Evolutionary conservation across 2,888 invertebrate genomes (phyloP).

Genomic region (Nebria brevicollis): DNA sequence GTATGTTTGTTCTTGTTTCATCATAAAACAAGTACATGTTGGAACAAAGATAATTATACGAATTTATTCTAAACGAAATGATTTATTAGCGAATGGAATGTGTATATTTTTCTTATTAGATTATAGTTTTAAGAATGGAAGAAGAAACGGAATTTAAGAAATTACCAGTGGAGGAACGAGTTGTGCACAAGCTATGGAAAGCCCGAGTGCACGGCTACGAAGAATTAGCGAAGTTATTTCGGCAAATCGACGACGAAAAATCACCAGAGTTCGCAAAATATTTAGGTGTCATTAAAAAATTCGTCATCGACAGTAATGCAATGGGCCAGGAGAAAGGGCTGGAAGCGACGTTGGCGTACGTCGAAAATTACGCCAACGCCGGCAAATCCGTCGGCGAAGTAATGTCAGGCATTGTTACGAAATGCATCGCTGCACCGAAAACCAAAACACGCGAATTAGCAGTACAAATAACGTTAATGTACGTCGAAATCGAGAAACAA

Average conservation of each 20-base stretch:
- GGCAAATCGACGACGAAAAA: slow-evolving; percentile 90
- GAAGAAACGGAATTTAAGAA: slow-evolving; percentile 90
- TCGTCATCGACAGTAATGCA: slow-evolving; percentile 93
- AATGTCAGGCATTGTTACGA: slow-evolving; percentile 78
- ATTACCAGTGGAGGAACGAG: slow-evolving; percentile 88
- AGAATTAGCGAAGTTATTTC: slow-evolving; percentile 89
- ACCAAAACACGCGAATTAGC: slow-evolving; percentile 92
- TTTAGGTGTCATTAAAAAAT: slow-evolving; percentile 90
- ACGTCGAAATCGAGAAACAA: slow-evolving; percentile 94
- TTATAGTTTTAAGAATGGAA: slow-evolving; percentile 54
- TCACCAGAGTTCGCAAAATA: slow-evolving; percentile 94
- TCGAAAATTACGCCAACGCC: slow-evolving; percentile 89
- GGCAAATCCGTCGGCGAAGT: slow-evolving; percentile 92
- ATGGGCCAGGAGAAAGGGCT: slow-evolving; percentile 95
- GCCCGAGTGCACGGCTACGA: slow-evolving; percentile 94
- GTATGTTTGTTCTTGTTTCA: not conserved
- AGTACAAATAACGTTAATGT: slow-evolving; percentile 90
- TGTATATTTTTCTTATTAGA: not conserved
- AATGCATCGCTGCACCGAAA: slow-evolving; percentile 92
- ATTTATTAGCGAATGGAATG: too few species aligned
- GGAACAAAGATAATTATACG: too few species aligned
- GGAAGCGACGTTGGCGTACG: slow-evolving; percentile 89
- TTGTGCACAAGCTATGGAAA: slow-evolving; percentile 95
- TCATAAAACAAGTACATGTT: too few species aligned
- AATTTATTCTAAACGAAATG: too few species aligned